Evolutionary conservation across 2,888 invertebrate genomes (phyloP).

Genomic region (Chymomyza amoena): DNA sequence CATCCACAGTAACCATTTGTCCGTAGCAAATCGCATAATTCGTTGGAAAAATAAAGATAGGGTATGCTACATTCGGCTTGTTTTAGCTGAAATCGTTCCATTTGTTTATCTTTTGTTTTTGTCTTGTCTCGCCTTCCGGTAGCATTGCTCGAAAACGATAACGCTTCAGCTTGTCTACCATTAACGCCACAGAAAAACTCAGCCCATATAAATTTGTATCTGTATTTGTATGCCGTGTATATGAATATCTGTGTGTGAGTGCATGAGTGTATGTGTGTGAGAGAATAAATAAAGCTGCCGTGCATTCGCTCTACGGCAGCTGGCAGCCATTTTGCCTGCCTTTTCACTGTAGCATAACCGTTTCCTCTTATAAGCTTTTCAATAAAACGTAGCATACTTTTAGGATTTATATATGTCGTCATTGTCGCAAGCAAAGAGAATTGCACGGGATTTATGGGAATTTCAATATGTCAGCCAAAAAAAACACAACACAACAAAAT

Average conservation of each 20-base stretch:
- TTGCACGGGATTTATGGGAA: slow-evolving; percentile 33
- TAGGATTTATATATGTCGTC: slow-evolving; percentile 28
- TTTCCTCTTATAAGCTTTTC: slow-evolving; percentile 40
- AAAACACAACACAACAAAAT: neutral
- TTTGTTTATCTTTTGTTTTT: neutral
- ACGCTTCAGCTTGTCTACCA: slow-evolving; percentile 47
- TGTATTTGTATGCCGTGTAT: neutral
- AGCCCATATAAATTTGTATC: slow-evolving; percentile 1
- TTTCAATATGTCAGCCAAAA: slow-evolving; percentile 10
- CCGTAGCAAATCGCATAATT: no score
- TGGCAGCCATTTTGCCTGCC: neutral
- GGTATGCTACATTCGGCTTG: neutral
- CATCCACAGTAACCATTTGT: no score
- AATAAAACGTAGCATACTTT: slow-evolving; percentile 44
- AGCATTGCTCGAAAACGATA: slow-evolving; percentile 39
- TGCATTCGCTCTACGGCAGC: neutral
- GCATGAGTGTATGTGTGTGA: neutral
- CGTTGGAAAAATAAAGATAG: no score
- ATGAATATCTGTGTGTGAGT: neutral
- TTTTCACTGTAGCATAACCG: neutral
- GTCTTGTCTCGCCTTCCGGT: slow-evolving; percentile 18
- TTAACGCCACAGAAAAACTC: slow-evolving; percentile 37
- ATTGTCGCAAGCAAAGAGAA: slow-evolving; percentile 30
- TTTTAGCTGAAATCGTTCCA: neutral
- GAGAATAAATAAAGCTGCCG: neutral